Conservation (phyloP, 1,140 invertebrate species). For the Sitobion miscanthi region DNA sequence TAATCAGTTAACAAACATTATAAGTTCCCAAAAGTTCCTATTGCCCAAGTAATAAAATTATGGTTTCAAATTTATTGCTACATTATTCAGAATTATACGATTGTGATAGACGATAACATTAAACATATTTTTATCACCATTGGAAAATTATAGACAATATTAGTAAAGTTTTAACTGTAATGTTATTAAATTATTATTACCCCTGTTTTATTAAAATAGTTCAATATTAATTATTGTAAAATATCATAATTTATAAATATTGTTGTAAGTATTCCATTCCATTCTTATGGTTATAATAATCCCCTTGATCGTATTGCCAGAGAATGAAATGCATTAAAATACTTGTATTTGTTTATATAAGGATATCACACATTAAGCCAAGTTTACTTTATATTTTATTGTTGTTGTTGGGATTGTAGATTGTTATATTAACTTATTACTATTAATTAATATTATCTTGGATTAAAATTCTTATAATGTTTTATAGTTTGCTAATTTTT, state of each 20-base stretch:
- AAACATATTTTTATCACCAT: background rate
- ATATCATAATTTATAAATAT: background rate
- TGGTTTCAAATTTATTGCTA: background rate
- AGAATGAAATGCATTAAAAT: too few relatives aligned
- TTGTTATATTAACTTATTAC: too few relatives aligned
- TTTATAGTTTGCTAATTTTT: too few relatives aligned
- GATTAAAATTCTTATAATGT: too few relatives aligned
- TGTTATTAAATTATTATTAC: background rate
- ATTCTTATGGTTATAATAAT: too few relatives aligned
- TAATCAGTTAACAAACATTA: slow-evolving; percentile 11
- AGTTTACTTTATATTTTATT: too few relatives aligned
- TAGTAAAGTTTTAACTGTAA: background rate
- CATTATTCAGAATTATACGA: background rate
- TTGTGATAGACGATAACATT: background rate
- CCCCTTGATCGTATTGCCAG: too few relatives aligned
- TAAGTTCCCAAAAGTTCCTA: background rate
- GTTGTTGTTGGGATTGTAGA: too few relatives aligned
- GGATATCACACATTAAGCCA: too few relatives aligned
- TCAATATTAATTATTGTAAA: background rate
- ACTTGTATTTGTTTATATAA: too few relatives aligned
- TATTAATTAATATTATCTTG: too few relatives aligned
- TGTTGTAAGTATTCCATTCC: too few relatives aligned
- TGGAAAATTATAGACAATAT: background rate
- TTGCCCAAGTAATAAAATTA: background rate
- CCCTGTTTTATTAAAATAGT: background rate